Base-by-base conservation (phyloP, 2,888 invertebrate species). In the Gastracanthus pulcherrimus region DNA sequence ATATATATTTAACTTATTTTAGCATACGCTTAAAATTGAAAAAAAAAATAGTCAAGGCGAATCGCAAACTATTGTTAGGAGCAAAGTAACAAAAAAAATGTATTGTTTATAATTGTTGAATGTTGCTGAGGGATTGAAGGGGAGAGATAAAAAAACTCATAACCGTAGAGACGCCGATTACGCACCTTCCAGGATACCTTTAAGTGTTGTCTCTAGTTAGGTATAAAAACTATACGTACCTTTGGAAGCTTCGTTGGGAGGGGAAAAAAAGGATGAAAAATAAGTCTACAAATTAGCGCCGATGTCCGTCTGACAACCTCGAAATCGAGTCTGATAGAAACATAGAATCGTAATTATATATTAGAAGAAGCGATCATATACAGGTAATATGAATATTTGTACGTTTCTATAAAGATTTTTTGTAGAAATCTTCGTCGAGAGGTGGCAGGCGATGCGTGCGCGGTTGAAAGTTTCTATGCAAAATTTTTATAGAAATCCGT, bases 201-300 rank as follows among this genome's bases (percentile, higher is more conserved):
- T 88, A 87, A 86, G 85, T 88, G 87, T 88, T 89, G 87, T 89
- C 88, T 89, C 87, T 89, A 89, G 87, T 87, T 89, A 88, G 87
- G 86, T 88, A 85, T 85, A 77, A 80, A 62, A 80, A 82, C 74
- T 69, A 72, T 76, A 77, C 55, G 80, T 81, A 85, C 84, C 82
- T 82, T 85, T 76, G 82, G 80, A 84, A 83, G 83, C 85, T 86
- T 84, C 38, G 81, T 84, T 82, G 48, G 29, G 76, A 67, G 81
- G 38, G 64, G 80, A 75, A 81, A 48, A 48, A 60, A 72, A 62
- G 48, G 75, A 67, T 34, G 67, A 64, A 62, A 48, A 77, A 64
- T 13, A 74, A 75, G 34, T 77, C 29, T 71, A 79, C 19, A 80
- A 79, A 64, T 69, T 81, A 80, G 62, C 58, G 62, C 69, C 38